Evolutionary conservation across 2,113 vertebrate species (phyloP).

Genomic region (Ictalurus punctatus): DNA sequence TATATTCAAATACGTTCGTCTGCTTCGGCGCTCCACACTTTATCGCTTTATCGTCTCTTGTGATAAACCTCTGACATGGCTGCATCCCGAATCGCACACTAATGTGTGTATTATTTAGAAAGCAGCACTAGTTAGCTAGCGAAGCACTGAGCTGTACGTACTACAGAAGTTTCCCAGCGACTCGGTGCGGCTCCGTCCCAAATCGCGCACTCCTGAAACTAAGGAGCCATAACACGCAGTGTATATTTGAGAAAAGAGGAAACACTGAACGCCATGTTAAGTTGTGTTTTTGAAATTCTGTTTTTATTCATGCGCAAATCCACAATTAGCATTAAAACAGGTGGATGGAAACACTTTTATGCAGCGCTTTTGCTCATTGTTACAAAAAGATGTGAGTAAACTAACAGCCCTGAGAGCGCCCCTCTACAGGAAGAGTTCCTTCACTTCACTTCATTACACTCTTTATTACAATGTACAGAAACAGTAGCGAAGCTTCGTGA

Average conservation of each 20-base stretch:
- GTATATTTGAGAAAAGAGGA: background rate
- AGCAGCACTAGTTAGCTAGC: background rate
- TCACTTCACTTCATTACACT: slow-evolving; percentile 37
- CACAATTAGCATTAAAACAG: slow-evolving; percentile 19
- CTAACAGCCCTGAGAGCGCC: slow-evolving; percentile 25
- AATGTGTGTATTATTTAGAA: background rate
- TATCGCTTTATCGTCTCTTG: background rate
- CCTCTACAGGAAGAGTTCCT: slow-evolving; percentile 22
- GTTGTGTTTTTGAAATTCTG: background rate
- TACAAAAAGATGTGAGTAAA: background rate
- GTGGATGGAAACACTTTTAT: slow-evolving; percentile 26
- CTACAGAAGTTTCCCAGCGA: background rate
- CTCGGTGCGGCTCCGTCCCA: background rate
- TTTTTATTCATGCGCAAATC: slow-evolving; percentile 31
- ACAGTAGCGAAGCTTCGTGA: slow-evolving; percentile 23
- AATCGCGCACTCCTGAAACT: background rate
- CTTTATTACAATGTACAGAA: slow-evolving; percentile 37
- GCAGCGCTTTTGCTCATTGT: slow-evolving; percentile 17
- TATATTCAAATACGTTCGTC: background rate
- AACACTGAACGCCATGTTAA: background rate
- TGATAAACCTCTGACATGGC: background rate
- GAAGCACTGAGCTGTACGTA: background rate
- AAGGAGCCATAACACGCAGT: background rate
- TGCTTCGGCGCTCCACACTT: background rate
- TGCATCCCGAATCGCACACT: background rate